A percentile compares a stretch with the other conserved stretches of the same genome.
Evolutionary conservation across 1,140 invertebrate species (phyloP).

Genomic region (Coptotermes formosanus): DNA sequence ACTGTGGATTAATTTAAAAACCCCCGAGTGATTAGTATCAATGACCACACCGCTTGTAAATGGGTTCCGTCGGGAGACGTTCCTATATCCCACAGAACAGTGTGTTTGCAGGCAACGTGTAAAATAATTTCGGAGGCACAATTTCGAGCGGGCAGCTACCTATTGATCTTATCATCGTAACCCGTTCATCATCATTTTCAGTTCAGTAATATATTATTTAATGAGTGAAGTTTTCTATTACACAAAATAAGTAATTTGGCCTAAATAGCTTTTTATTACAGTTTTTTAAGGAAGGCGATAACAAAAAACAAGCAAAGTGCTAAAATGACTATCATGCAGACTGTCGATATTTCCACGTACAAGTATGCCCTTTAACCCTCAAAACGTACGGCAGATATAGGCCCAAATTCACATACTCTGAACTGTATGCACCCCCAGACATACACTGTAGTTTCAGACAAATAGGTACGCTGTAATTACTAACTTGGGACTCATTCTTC

Average conservation of each 20-base stretch:
- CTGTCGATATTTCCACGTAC: not conserved
- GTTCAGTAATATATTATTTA: not conserved
- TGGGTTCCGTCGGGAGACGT: not conserved
- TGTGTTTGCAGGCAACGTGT: not conserved
- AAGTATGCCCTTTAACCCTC: not conserved
- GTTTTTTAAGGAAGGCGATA: not conserved
- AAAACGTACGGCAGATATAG: not conserved
- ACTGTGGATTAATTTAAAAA: not conserved
- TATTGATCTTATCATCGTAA: not conserved
- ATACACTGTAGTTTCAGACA: not conserved
- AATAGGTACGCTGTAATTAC: not conserved
- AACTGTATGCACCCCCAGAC: not conserved
- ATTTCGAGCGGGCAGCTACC: not conserved
- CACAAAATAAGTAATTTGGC: not conserved
- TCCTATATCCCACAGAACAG: not conserved
- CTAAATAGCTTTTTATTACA: not conserved
- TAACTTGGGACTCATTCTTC: not conserved
- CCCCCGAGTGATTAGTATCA: not conserved
- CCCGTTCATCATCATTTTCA: not conserved
- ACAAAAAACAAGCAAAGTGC: not conserved
- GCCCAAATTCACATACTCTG: not conserved
- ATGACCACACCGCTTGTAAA: conserved; percentile 4
- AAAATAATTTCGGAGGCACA: not conserved
- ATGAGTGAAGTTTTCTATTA: not conserved
- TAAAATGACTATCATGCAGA: not conserved